Evolutionary conservation across 2,113 vertebrate species (phyloP).

Genomic region (Phaetusa simplex): DNA sequence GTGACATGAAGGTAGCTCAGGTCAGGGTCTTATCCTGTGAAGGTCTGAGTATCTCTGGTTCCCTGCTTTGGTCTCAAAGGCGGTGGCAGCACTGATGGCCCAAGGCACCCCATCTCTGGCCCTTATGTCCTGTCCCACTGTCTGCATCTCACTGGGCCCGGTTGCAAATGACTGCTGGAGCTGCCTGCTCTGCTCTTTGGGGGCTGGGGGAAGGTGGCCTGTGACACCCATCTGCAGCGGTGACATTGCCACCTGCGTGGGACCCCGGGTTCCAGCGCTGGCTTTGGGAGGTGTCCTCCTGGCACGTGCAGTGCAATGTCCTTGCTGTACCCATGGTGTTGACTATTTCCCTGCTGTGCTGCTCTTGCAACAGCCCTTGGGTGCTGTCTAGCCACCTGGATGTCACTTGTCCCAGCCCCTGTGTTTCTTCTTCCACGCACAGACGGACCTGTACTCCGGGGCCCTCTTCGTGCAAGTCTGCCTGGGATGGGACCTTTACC

Average conservation of each 20-base stretch:
- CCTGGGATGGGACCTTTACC: conserved; percentile 91
- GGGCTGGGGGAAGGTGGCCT: not conserved
- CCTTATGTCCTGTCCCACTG: not conserved
- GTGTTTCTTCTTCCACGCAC: not conserved
- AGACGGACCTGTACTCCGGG: conserved; percentile 90
- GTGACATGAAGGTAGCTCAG: not conserved
- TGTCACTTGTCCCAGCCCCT: not conserved
- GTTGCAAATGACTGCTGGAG: not conserved
- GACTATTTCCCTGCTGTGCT: not conserved
- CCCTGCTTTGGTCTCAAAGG: not conserved
- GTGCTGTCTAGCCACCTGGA: not conserved
- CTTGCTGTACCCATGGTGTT: fast-evolving
- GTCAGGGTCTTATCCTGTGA: not conserved
- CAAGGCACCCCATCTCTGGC: not conserved
- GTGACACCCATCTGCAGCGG: not conserved
- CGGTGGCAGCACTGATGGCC: not conserved
- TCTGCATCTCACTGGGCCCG: too few relatives aligned
- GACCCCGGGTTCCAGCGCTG: not conserved
- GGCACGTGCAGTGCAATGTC: fast-evolving
- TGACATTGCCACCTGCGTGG: not conserved
- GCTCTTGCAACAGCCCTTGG: not conserved
- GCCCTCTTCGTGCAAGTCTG: conserved; percentile 91
- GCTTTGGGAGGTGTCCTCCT: not conserved
- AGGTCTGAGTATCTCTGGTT: not conserved
- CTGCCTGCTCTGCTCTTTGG: not conserved